Evolutionary conservation across 2,888 invertebrate genomes (phyloP).

Genomic region (Leptarthrus brevirostris): DNA sequence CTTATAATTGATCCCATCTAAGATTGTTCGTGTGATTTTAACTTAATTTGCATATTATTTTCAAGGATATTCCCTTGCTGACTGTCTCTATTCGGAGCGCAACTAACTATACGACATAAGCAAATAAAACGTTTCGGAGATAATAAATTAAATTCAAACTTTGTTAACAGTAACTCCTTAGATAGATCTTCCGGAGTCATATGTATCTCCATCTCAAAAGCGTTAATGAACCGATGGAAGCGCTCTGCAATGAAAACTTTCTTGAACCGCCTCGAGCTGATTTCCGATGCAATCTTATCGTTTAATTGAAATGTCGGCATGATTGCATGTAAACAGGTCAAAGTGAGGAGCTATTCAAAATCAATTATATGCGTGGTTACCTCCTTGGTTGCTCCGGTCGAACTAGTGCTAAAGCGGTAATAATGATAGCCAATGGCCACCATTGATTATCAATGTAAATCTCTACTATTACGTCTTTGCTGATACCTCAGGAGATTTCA

Average conservation of each 20-base stretch:
- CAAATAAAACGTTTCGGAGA: no score
- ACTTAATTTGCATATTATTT: neutral
- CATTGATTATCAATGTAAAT: constrained; percentile 37
- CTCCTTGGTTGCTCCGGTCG: neutral
- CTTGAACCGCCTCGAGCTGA: neutral
- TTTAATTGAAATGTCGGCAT: constrained; percentile 34
- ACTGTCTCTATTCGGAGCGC: no score
- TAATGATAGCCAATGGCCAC: constrained; percentile 17
- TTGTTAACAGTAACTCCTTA: no score
- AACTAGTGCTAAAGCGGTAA: constrained; percentile 8
- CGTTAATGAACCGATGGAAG: no score
- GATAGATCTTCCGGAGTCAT: no score
- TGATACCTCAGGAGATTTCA: neutral
- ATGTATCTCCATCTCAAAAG: no score
- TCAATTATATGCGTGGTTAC: constrained; percentile 36
- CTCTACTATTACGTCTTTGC: neutral
- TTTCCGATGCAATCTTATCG: constrained; percentile 20
- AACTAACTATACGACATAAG: no score
- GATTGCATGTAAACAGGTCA: constrained; percentile 24
- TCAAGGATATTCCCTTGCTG: neutral
- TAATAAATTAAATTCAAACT: no score
- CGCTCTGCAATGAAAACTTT: neutral
- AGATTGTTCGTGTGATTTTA: neutral
- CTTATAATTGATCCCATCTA: neutral
- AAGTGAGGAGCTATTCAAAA: constrained; percentile 33